Conservation (phyloP, 2,113 vertebrate species). For the Tachysurus fulvidraco region DNA sequence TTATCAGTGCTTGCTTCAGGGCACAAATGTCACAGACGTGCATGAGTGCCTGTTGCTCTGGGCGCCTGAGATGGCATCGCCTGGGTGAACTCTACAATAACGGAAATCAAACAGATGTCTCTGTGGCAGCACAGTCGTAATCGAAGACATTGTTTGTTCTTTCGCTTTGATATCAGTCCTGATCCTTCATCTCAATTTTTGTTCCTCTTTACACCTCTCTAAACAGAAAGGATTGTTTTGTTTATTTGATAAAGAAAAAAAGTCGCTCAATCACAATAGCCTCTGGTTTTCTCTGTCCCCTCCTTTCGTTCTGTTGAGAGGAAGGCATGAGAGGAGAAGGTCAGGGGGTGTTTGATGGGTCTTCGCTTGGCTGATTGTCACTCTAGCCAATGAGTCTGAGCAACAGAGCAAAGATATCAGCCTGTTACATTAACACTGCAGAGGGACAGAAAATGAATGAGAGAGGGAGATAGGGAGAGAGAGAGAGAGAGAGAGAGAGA, state of each 20-base stretch:
- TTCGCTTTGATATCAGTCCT: background rate
- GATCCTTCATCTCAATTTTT: conserved; percentile 11
- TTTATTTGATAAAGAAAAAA: conserved; percentile 1
- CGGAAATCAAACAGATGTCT: conserved; percentile 20
- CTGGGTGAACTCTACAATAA: conserved; percentile 13
- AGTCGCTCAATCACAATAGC: background rate
- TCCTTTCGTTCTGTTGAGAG: background rate
- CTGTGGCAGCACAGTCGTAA: background rate
- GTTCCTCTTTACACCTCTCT: background rate
- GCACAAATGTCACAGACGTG: conserved; percentile 8
- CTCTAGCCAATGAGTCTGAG: conserved; percentile 19
- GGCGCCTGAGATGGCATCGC: conserved; percentile 21
- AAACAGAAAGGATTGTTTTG: background rate
- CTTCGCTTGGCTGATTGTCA: conserved; percentile 18
- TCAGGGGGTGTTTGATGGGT: conserved; percentile 22
- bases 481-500: conserved; percentile 10
- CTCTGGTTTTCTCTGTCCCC: background rate
- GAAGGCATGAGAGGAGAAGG: conserved; percentile 18
- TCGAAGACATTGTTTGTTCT: conserved; percentile 8
- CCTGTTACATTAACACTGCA: conserved; percentile 35
- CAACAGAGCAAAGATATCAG: conserved; percentile 41
- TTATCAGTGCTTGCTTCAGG: conserved; percentile 21
- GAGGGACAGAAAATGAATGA: background rate
- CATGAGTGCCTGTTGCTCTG: conserved; percentile 22
- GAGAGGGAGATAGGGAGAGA: background rate